These are phyloP conservation scores for Rhopilema esculentum DNA, from an alignment of 30 jellyfish, hydroid and myxozoan species.

Conservation along the genomic window DNA sequence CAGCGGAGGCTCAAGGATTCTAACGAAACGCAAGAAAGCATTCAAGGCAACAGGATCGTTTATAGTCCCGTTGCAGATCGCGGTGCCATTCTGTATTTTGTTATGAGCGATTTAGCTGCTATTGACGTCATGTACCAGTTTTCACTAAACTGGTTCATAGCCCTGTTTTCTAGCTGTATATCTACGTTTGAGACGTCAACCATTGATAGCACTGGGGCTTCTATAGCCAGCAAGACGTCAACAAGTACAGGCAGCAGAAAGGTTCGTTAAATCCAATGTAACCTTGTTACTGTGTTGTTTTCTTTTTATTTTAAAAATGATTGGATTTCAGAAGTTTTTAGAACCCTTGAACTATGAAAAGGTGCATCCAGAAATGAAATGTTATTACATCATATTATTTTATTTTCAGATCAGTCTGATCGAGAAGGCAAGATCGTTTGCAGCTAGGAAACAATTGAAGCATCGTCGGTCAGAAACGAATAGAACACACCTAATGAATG, in stretches of 20 bases:
- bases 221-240: background rate
- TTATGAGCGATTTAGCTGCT: conserved; percentile 69
- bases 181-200: conserved; percentile 33
- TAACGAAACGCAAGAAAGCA: conserved; percentile 61
- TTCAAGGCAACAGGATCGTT: conserved; percentile 62
- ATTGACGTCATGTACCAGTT: conserved; percentile 88
- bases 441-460: conserved; percentile 42
- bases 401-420: conserved; percentile 36
- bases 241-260: background rate
- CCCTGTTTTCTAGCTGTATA: conserved; percentile 66
- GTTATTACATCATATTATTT: too few species aligned
- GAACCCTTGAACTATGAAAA: too few species aligned
- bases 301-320: too few species aligned
- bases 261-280: background rate
- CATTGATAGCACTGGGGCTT: background rate
- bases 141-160: conserved; percentile 85
- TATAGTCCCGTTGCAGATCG: conserved; percentile 89
- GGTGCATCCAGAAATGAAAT: too few species aligned
- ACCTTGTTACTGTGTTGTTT: background rate
- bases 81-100: conserved; percentile 82
- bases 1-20: conserved; percentile 65
- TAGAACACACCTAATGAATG: conserved; percentile 13
- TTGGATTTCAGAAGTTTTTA: too few species aligned
- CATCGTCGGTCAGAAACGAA: conserved; percentile 27
- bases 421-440: conserved; percentile 60